phyloP scores from a whole-genome alignment of 2,797 vertebrate genomes.

The Novumbra hubbsi region DNA sequence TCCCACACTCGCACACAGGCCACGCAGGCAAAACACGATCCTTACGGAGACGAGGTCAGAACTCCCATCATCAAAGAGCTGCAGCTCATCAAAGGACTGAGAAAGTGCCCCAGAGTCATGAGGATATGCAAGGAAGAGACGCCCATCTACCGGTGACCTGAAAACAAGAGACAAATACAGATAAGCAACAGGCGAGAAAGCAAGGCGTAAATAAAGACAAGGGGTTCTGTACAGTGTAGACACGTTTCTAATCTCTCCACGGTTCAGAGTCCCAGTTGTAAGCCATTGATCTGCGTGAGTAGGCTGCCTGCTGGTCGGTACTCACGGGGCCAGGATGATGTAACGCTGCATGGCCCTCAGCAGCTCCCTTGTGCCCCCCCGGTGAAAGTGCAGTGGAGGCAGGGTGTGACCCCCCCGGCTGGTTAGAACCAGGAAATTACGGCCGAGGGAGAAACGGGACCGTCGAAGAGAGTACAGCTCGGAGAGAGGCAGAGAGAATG shows the following conservation, averaged over 20 bases:
- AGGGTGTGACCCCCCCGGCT: conserved; percentile 84
- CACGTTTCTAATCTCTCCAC: not conserved
- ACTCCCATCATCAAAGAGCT: conserved; percentile 84
- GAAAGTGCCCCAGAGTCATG: conserved; percentile 81
- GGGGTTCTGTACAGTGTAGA: not conserved
- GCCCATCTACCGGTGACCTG: conserved; percentile 85
- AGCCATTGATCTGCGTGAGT: not conserved
- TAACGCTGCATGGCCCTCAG: conserved; percentile 82
- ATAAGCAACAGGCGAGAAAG: not conserved
- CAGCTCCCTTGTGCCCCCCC: conserved; percentile 84
- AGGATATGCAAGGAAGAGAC: conserved; percentile 85
- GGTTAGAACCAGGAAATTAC: conserved; percentile 87
- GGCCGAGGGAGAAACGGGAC: conserved; percentile 84
- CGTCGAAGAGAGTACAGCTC: conserved; percentile 88
- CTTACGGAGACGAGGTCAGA: conserved; percentile 85
- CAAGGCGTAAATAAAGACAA: not conserved
- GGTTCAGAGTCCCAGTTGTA: not conserved
- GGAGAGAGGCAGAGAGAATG: conserved; percentile 85
- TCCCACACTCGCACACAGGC: not conserved
- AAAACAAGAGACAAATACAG: conserved; percentile 10
- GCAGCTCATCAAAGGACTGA: conserved; percentile 84
- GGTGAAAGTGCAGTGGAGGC: conserved; percentile 88
- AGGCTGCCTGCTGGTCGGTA: not conserved
- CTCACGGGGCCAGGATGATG: conserved; percentile 84
- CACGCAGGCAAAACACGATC: not conserved